phyloP scores from a whole-genome alignment of 2,888 invertebrate genomes.

The Bellardia pandia region DNA sequence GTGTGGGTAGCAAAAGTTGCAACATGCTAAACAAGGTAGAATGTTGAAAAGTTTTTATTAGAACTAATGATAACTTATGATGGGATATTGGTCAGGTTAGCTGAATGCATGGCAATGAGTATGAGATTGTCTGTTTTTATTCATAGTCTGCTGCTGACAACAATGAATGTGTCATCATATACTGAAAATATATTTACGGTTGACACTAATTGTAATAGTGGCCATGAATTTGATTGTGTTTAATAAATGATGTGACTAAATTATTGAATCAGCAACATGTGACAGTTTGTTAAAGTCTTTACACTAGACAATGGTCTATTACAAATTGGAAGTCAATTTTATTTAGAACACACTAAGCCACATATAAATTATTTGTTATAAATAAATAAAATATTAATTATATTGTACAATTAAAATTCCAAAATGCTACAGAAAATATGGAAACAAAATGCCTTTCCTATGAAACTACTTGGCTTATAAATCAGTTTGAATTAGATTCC shows the following conservation, averaged over 20 bases:
- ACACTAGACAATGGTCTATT: slow-evolving; percentile 3
- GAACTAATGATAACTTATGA: not conserved
- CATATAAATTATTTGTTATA: not conserved
- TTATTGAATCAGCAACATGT: slow-evolving; percentile 32
- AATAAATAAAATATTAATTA: not conserved
- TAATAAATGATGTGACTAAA: slow-evolving; percentile 42
- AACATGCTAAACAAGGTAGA: not conserved
- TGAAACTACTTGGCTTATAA: too few relatives aligned
- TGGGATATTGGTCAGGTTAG: not conserved
- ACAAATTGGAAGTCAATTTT: slow-evolving; percentile 4
- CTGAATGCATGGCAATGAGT: not conserved
- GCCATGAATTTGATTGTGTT: slow-evolving; percentile 35
- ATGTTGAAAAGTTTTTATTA: not conserved
- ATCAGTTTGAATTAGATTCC: not conserved
- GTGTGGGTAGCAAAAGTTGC: not conserved
- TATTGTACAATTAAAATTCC: too few relatives aligned
- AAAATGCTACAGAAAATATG: too few relatives aligned
- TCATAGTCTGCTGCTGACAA: slow-evolving; percentile 17
- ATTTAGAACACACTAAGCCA: not conserved
- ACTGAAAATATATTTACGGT: not conserved
- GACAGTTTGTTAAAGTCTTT: slow-evolving; percentile 1
- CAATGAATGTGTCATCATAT: not conserved
- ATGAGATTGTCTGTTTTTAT: not conserved
- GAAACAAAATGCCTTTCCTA: too few relatives aligned
- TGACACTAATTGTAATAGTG: slow-evolving; percentile 14